A percentile compares a stretch with the other conserved stretches of the same genome.
These are phyloP conservation scores for Collichthys lucidus DNA, from an alignment of 2,113 vertebrate genomes.

Conservation along the genomic window DNA sequence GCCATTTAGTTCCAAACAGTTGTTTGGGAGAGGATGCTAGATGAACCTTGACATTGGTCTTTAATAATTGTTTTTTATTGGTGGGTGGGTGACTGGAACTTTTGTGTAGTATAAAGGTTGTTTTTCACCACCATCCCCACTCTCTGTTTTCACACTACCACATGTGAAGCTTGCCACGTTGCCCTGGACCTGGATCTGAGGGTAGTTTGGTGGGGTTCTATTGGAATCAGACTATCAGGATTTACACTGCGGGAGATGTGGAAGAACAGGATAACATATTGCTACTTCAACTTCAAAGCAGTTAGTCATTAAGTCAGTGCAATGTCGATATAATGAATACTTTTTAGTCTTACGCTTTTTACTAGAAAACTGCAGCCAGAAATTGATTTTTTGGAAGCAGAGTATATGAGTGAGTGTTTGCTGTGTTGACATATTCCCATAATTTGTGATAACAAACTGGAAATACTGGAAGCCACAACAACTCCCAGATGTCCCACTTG, in stretches of 20 bases:
- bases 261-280: not conserved
- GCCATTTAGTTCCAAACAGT: not conserved
- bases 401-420: not conserved
- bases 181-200: slow-evolving; percentile 8
- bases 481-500: not conserved
- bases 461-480: not conserved
- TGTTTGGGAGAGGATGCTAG: not conserved
- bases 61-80: not conserved
- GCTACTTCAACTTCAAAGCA: slow-evolving; percentile 11
- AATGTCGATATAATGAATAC: not conserved
- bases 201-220: not conserved
- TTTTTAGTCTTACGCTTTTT: not conserved
- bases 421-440: not conserved
- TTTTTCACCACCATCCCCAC: not conserved
- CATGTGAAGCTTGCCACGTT: not conserved
- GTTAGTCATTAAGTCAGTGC: not conserved
- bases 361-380: not conserved
- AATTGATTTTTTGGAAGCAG: not conserved
- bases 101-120: not conserved
- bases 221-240: too few relatives aligned
- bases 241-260: not conserved
- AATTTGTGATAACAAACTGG: not conserved
- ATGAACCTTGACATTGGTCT: not conserved
- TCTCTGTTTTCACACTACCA: slow-evolving; percentile 1
- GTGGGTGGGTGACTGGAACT: not conserved